Base-by-base conservation (phyloP, 2,113 vertebrate genomes). In the Cyprinodon variegatus region DNA sequence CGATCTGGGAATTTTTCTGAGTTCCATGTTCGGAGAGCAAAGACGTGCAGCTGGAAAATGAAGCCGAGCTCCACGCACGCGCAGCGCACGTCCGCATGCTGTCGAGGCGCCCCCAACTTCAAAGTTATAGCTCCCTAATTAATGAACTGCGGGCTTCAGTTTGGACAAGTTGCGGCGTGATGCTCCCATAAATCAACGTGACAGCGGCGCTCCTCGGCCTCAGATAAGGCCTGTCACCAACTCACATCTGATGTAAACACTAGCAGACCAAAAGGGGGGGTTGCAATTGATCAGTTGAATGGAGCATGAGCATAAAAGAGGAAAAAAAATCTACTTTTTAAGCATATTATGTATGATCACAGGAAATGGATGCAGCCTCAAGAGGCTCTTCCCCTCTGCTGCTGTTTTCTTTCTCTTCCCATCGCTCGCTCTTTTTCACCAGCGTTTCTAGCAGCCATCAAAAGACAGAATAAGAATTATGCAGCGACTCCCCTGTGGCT, bases 101-200 rank as follows among this genome's bases (percentile, higher is more conserved):
- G 84, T 91, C 86, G 81, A 80, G 85, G 84, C 83, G 93, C 93
- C 94, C 93, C 94, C 94, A 94, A 96, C 97, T 98, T 99, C 97
- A 98, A 99, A 99, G 98, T 97, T 96, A 93, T 94, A 95, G 96
- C 95, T 96, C 95, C 96, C 96, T 99, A 99, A 99, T 99, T 99
- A 99, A 99, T 99, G 97, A 99, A 98, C 95, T 96, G 96, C 94
- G 92, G 95, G 96, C 96, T 97, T 97, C 96, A 96, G 96, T 99
- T 97, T 98, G 96, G 97, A 99, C 98, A 98, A 98, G 98, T 98
- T 95, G 96, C 94, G 96, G 96, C 96, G 96, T 96, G 96, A 97
- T 96, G 96, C 96, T 94, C 96, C 96, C 97, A 99, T 99, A 99
- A 99, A 99, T 99, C 98, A 99, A 97, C 95, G 94, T 98, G 97